A percentile compares a stretch with the other conserved stretches of the same genome.
Evolutionary conservation across 2,888 invertebrate species (phyloP).

Genomic region (Chymomyza procnemis): DNA sequence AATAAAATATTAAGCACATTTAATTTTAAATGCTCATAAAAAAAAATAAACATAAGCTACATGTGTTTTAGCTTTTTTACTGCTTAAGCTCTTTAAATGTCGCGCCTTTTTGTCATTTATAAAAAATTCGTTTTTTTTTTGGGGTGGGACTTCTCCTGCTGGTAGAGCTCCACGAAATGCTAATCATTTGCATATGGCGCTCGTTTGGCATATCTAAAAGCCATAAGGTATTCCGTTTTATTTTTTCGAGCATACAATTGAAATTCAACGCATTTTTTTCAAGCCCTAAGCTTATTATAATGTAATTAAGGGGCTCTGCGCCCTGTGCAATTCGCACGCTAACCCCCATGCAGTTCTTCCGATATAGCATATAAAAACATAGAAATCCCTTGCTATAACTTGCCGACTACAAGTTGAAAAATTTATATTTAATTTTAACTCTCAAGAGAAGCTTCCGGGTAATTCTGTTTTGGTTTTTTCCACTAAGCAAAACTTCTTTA

Average conservation of each 20-base stretch:
- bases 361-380: too few species aligned
- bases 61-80: not conserved
- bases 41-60: conserved; percentile 9
- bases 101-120: not conserved
- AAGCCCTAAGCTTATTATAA: not conserved
- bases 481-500: too few species aligned
- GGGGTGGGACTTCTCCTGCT: not conserved
- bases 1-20: conserved; percentile 19
- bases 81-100: not conserved
- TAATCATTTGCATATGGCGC: not conserved
- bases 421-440: too few species aligned
- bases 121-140: not conserved
- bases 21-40: conserved; percentile 25
- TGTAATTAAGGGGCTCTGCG: too few species aligned
- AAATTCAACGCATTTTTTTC: conserved; percentile 1
- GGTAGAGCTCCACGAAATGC: not conserved
- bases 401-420: too few species aligned
- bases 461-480: too few species aligned
- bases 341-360: too few species aligned
- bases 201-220: not conserved
- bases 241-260: not conserved
- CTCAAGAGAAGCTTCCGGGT: too few species aligned
- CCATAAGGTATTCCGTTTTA: not conserved
- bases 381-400: too few species aligned
- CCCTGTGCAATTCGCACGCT: too few species aligned